Base-by-base conservation (phyloP, 2,888 invertebrate genomes). In the Chironomus tentans region DNA sequence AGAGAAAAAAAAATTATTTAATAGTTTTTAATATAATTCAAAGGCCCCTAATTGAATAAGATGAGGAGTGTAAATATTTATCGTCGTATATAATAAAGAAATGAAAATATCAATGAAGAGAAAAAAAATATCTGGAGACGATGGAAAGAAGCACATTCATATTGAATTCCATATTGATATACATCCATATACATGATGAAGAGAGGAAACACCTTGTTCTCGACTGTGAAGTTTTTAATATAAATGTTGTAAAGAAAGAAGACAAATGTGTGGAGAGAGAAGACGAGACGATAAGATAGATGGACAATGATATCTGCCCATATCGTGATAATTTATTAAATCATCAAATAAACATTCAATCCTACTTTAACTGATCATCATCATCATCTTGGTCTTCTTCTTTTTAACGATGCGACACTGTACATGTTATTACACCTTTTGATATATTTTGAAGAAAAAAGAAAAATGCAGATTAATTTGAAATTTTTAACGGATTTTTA, bases 281-380 rank as follows among this genome's bases (percentile, higher is more conserved):
- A 0, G 70, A 70, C 21, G 21, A 18, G 47, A 69, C 2, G 70
- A 70, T 21, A 71, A 56, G 28, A 56, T 56, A 6, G 56, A 56
- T 18, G 18, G n/a, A 15, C 15, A 56, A 56, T 56, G 15, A 56
- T n/a, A 56, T 56, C 15, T 56, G 71, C 10, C 71, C 71, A 71
- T 47, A 56, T 18, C 12, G 24, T 5, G 61, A 15, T 62, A 73
- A 73, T 73, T 73, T 73, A 73, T 73, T 62, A 46, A 62, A 73
- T 73, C 72, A 73, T 73, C 72, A 73, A 56, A 50, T 71, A 21
- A 50, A 28, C 62, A 73, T 73, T 73, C 28, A 62, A 73, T 73
- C 72, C 72, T 28, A 61, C 61, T 71, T 56, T 50, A 48, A 71
- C 47, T 70, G 50, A 15, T 38, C 38, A 28, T 28, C 28, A 28